These are phyloP conservation scores for Mesocricetus auratus DNA, from an alignment of 2,113 vertebrate genomes.

Conservation along the genomic window DNA sequence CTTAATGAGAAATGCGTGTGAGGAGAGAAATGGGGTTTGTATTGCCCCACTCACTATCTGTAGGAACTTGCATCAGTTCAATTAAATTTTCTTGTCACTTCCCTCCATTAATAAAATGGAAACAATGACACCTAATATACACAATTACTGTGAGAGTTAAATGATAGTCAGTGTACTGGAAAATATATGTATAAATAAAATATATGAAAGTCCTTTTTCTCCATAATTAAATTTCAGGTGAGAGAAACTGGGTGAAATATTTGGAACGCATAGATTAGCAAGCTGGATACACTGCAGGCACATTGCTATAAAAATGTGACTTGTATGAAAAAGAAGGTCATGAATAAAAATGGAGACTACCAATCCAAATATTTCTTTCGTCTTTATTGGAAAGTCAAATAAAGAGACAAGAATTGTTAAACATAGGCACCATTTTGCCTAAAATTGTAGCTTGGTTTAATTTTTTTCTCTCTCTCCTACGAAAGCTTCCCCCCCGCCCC, in stretches of 20 bases:
- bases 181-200: not conserved
- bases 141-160: not conserved
- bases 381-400: conserved; percentile 26
- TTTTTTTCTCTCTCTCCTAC: not conserved
- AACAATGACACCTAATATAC: not conserved
- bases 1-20: not conserved
- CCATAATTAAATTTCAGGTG: not conserved
- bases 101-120: not conserved
- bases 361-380: not conserved
- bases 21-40: not conserved
- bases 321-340: not conserved
- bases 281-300: not conserved
- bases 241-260: not conserved
- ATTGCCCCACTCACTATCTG: not conserved
- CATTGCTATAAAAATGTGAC: not conserved
- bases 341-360: not conserved
- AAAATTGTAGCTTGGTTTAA: not conserved
- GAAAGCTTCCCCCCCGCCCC: not conserved
- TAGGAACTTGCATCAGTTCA: not conserved
- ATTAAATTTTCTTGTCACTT: not conserved
- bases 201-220: not conserved
- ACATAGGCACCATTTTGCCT: not conserved
- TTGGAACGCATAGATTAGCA: conserved; percentile 5
- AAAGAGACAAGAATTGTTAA: not conserved
- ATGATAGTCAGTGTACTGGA: not conserved